Evolutionary conservation across 2,888 invertebrate genomes (phyloP).

Genomic region (Candidula unifasciata): DNA sequence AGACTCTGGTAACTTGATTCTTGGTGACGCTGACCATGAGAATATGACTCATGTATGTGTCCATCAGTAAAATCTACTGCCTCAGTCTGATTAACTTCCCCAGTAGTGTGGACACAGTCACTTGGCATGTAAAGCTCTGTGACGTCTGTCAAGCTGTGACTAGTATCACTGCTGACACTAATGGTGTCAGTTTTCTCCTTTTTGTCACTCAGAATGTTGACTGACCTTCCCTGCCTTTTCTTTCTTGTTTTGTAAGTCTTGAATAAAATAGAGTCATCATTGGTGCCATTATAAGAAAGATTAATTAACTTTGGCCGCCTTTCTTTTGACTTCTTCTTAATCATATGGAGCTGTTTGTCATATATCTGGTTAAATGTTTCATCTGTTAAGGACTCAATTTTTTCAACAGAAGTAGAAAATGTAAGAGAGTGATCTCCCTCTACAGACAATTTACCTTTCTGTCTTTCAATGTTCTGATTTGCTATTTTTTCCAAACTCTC

Average conservation of each 20-base stretch:
- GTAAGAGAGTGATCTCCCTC: not conserved
- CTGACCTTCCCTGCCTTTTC: not conserved
- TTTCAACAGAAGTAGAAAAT: not conserved
- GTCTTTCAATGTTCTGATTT: not conserved
- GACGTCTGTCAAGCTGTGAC: not conserved
- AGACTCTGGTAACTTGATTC: not conserved
- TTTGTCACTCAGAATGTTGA: not conserved
- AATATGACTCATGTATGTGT: not conserved
- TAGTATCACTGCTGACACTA: constrained; percentile 24
- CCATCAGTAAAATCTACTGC: not conserved
- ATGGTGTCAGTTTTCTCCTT: not conserved
- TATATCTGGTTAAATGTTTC: not conserved
- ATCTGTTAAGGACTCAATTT: not conserved
- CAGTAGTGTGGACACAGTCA: not conserved
- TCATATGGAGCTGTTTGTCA: not conserved
- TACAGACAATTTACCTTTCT: not conserved
- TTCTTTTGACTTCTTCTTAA: constrained; percentile 4
- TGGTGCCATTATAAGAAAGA: constrained; percentile 3
- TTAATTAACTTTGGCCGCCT: constrained; percentile 25
- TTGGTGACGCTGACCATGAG: not conserved
- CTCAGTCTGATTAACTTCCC: not conserved
- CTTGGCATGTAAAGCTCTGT: not conserved
- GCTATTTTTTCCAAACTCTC: not conserved
- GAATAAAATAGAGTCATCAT: constrained; percentile 22
- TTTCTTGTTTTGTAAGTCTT: constrained; percentile 1